Evolutionary conservation across 2,888 invertebrate genomes (phyloP).

Genomic region (Nephrotoma guestfalica): DNA sequence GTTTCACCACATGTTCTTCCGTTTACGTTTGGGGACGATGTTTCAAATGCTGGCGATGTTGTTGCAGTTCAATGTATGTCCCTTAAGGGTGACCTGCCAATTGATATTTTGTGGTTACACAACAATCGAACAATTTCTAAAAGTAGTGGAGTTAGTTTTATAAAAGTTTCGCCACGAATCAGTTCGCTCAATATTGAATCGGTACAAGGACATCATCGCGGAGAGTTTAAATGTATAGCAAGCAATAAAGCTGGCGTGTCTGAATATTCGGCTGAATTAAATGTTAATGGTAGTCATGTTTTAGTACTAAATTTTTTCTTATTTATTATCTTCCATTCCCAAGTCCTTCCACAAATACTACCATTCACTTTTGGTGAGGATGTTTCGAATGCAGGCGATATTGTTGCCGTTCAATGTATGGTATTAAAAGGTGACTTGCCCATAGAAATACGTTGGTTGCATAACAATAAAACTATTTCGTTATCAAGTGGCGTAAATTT

Average conservation of each 20-base stretch:
- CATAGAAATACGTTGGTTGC: constrained; percentile 57
- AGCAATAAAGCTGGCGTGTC: constrained; percentile 37
- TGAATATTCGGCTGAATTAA: constrained; percentile 34
- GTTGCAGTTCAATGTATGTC: constrained; percentile 62
- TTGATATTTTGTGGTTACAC: constrained; percentile 61
- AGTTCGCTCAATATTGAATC: constrained; percentile 54
- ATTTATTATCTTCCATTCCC: constrained; percentile 6
- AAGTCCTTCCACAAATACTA: constrained; percentile 61
- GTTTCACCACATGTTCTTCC: constrained; percentile 57
- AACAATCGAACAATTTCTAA: constrained; percentile 41
- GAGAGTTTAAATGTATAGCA: constrained; percentile 43
- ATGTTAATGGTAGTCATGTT: constrained; percentile 36
- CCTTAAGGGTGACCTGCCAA: constrained; percentile 63
- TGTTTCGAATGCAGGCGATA: constrained; percentile 52
- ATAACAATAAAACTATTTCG: constrained; percentile 34
- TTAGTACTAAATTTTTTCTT: not conserved
- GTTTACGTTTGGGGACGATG: constrained; percentile 61
- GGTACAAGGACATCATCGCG: constrained; percentile 38
- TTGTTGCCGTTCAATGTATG: constrained; percentile 53
- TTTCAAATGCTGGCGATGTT: constrained; percentile 62
- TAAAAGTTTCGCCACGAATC: constrained; percentile 45
- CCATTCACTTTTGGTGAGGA: constrained; percentile 59
- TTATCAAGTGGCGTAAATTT: constrained; percentile 37
- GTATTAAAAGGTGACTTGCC: constrained; percentile 67
- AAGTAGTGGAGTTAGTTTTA: constrained; percentile 37